Percentiles rank a stretch among this genome's conserved stretches.
phyloP scores from a whole-genome alignment of 2,888 invertebrate species.

The Desoria tigrina region DNA sequence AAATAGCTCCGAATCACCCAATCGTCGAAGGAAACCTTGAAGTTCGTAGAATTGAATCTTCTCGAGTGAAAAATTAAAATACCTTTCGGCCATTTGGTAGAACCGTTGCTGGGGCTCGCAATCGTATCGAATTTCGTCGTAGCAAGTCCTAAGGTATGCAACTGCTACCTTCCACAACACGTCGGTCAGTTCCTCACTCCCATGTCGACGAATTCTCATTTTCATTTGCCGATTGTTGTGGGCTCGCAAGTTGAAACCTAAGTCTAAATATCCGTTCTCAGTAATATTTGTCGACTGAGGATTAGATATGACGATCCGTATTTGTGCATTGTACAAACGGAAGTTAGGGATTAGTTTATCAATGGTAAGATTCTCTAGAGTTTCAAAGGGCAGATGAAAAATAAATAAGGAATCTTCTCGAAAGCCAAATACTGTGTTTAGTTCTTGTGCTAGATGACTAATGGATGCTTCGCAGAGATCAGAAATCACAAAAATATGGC shows the following conservation, averaged over 20 bases:
- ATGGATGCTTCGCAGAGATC: too few relatives aligned
- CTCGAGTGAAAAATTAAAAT: background rate
- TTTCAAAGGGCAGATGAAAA: too few relatives aligned
- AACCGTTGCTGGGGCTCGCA: background rate
- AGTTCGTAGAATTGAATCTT: background rate
- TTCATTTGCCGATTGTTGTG: background rate
- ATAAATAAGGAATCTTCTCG: too few relatives aligned
- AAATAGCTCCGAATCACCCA: too few relatives aligned
- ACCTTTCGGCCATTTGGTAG: background rate
- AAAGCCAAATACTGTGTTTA: too few relatives aligned
- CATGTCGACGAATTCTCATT: too few relatives aligned
- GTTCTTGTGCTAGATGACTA: too few relatives aligned
- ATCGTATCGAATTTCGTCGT: background rate
- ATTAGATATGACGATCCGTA: background rate
- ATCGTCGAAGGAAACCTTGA: background rate
- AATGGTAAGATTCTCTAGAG: too few relatives aligned
- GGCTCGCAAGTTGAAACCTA: background rate
- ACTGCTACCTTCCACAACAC: too few relatives aligned
- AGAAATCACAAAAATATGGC: too few relatives aligned
- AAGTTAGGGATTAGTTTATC: background rate
- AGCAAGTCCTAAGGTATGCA: background rate
- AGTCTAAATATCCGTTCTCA: too few relatives aligned
- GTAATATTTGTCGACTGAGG: too few relatives aligned
- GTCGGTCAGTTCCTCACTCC: background rate
- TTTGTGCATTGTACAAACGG: constrained; percentile 2